phyloP scores from a whole-genome alignment of 2,888 invertebrate species.

The Eledona agricola region DNA sequence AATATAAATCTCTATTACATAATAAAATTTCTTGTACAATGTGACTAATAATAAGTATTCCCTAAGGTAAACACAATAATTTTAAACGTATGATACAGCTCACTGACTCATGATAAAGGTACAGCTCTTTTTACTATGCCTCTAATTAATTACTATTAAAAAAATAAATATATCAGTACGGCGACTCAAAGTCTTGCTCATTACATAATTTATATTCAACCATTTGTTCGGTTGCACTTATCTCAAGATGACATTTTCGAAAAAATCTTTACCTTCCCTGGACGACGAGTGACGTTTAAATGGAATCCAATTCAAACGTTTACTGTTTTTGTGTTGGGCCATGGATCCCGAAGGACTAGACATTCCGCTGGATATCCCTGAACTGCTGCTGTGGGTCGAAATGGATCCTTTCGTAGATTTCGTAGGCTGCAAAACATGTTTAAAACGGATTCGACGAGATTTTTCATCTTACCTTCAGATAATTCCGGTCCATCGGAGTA shows the following conservation, averaged over 20 bases:
- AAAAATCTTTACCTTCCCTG: constrained; percentile 66
- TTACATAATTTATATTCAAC: constrained; percentile 10
- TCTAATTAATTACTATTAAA: constrained; percentile 19
- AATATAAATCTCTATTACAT: constrained; percentile 30
- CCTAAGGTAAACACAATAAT: not conserved
- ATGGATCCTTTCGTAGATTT: constrained; percentile 66
- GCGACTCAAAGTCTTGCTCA: constrained; percentile 23
- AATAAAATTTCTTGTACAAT: constrained; percentile 31
- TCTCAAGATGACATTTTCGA: constrained; percentile 61
- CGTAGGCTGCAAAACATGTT: constrained; percentile 48
- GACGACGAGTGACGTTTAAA: constrained; percentile 71
- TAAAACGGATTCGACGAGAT: not conserved
- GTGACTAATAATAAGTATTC: constrained; percentile 14
- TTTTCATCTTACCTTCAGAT: constrained; percentile 70
- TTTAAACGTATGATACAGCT: constrained; percentile 8
- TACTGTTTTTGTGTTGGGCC: constrained; percentile 58
- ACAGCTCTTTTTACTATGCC: constrained; percentile 1
- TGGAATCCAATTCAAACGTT: constrained; percentile 72
- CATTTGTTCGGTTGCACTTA: constrained; percentile 38
- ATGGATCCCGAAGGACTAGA: constrained; percentile 68
- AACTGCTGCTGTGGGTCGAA: constrained; percentile 67
- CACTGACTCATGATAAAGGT: constrained; percentile 7
- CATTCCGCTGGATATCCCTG: constrained; percentile 68
- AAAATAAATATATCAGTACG: constrained; percentile 35
- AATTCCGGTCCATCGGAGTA: constrained; percentile 88